Percentiles rank a stretch among this genome's conserved stretches.
Conservation (phyloP, 2,797 vertebrate genomes). For the Crenuchus spilurus region DNA sequence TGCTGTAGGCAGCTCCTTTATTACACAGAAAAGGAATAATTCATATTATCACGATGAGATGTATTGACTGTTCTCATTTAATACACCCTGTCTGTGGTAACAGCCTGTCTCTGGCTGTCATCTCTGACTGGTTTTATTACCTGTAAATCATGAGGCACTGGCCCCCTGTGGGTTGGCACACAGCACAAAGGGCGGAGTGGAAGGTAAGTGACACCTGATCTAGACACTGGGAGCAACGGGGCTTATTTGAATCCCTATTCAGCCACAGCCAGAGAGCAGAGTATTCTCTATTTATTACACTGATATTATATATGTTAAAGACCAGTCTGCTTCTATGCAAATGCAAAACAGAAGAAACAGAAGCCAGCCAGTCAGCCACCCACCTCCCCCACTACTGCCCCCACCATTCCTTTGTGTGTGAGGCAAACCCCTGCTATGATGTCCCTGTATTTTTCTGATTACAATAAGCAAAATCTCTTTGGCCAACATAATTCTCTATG, state of each 20-base stretch:
- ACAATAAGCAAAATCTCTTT: slow-evolving; percentile 72
- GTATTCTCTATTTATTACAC: slow-evolving; percentile 52
- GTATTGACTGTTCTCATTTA: slow-evolving; percentile 82
- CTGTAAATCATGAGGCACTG: slow-evolving; percentile 77
- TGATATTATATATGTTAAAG: slow-evolving; percentile 53
- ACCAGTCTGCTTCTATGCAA: slow-evolving; percentile 49
- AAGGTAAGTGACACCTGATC: slow-evolving; percentile 81
- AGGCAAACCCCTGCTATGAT: slow-evolving; percentile 52
- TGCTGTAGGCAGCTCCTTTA: slow-evolving; percentile 73
- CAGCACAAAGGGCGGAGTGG: slow-evolving; percentile 70
- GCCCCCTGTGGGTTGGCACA: slow-evolving; percentile 72
- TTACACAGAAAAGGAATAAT: slow-evolving; percentile 66
- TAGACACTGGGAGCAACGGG: slow-evolving; percentile 67
- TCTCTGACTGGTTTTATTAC: slow-evolving; percentile 86
- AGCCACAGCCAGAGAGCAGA: slow-evolving; percentile 54
- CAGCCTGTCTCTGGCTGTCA: slow-evolving; percentile 80
- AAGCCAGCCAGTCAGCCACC: slow-evolving; percentile 53
- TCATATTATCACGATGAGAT: slow-evolving; percentile 82
- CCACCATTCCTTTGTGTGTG: slow-evolving; percentile 46
- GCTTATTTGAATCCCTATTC: slow-evolving; percentile 67
- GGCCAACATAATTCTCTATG: slow-evolving; percentile 72
- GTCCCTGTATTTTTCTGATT: slow-evolving; percentile 66
- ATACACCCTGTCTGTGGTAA: slow-evolving; percentile 79
- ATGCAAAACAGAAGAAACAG: slow-evolving; percentile 58
- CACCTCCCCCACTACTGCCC: neutral